These are phyloP conservation scores for Cavia aperea DNA, from an alignment of 2,113 vertebrate genomes.

Conservation along the genomic window DNA sequence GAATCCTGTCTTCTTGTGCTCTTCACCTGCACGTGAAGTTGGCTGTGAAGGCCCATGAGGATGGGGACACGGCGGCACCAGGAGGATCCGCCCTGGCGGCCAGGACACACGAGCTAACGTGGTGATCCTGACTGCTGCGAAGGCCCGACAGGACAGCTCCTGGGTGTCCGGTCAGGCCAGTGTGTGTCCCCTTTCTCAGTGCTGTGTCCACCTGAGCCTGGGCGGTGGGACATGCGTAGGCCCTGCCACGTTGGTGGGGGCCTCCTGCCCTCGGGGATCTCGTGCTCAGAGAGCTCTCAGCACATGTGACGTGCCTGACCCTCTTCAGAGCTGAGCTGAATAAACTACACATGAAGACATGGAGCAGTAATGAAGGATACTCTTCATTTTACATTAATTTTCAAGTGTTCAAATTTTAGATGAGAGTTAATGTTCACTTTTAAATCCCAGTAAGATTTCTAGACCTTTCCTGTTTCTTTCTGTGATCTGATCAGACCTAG, in stretches of 20 bases:
- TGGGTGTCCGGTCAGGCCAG: background rate
- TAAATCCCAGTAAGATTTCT: background rate
- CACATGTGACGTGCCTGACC: background rate
- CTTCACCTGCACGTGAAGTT: background rate
- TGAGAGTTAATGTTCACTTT: background rate
- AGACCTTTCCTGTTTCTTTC: background rate
- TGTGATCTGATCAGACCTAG: background rate
- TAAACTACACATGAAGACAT: background rate
- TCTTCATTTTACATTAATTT: background rate
- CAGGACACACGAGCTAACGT: background rate
- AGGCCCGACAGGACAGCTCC: no score
- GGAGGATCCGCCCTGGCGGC: fast-evolving
- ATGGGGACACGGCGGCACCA: background rate
- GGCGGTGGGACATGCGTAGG: background rate
- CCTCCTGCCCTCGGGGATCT: background rate
- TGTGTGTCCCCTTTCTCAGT: no score
- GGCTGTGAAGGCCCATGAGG: background rate
- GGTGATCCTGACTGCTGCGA: background rate
- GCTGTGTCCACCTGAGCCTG: background rate
- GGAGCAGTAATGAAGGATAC: background rate
- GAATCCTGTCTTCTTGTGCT: fast-evolving
- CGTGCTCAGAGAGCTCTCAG: background rate
- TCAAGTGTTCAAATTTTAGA: background rate
- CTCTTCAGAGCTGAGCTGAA: background rate
- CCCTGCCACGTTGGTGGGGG: background rate